Evolutionary conservation across 1,140 invertebrate species (phyloP), one percentile per base, ranked within the genome.

Genomic region (Drosophila jambulina): DNA sequence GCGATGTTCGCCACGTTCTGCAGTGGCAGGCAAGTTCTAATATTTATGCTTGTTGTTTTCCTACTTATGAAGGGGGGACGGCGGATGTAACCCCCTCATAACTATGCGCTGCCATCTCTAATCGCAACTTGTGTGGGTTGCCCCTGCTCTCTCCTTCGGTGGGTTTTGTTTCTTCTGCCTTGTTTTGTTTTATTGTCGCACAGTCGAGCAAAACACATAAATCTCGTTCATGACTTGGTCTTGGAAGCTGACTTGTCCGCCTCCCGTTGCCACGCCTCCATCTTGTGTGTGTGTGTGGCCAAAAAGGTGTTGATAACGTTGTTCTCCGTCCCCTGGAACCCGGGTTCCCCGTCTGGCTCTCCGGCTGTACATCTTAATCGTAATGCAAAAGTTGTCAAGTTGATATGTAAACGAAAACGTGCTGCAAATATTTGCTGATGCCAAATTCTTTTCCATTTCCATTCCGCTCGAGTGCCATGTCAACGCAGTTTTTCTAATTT

Each of bases 401-500:
- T 88, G 85, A 88, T 88, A 88, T 88, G 84, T 90, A 88, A 88
- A 88, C 84, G 84, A 80, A 88, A 84, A 88, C 84, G 84, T 88
- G 84, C 85, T 54, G 74, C 78, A 90, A 87, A 87, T 88, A 88
- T 88, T 88, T 88, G 84, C 84, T 88, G 85, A 87, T 90, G 67
- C 54, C 74, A 78, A 82, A 87, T 82, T 87, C 62, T 71, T 80
- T 75, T 65, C 62, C 43, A 49, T 75, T 67, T 78, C 45, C 59
- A 75, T 62, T 43, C 38, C 36, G n/a, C 60, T 59, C 54, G 45
- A 56, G 32, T 76, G 51, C 32, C 61, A 51, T 53, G 61, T 72
- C 75, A 63, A 42, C 61, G 60, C 43, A 54, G 38, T 61, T 72
- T 72, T 79, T 78, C 54, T 79, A 79, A 72, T 79, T 79, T 79